phyloP scores from a whole-genome alignment of 2,888 invertebrate genomes.

The Drosophila bunnanda region DNA sequence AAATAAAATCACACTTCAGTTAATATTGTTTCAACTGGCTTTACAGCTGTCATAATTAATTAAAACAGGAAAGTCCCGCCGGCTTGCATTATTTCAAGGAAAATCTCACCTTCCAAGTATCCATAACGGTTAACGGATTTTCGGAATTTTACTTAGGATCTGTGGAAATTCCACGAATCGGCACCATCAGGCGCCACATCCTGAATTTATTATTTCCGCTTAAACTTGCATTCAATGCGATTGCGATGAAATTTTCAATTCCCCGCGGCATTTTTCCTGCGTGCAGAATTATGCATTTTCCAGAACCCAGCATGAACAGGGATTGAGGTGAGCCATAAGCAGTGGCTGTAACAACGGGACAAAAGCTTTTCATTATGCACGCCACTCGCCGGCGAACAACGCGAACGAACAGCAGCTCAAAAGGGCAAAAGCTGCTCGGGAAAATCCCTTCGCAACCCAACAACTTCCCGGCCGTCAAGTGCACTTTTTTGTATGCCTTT shows the following conservation, averaged over 20 bases:
- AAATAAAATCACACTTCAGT: background rate
- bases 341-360: conserved; percentile 34
- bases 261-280: background rate
- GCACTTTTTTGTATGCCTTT: conserved; percentile 69
- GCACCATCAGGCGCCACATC: background rate
- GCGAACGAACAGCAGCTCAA: conserved; percentile 45
- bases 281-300: conserved; percentile 27
- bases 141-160: background rate
- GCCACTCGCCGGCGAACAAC: conserved; percentile 34
- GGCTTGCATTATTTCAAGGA: background rate
- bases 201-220: background rate
- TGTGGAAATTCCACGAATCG: background rate
- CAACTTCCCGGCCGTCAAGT: conserved; percentile 58
- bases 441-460: conserved; percentile 43
- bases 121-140: background rate
- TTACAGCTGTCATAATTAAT: background rate
- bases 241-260: background rate
- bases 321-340: conserved; percentile 35
- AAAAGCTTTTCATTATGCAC: conserved; percentile 50
- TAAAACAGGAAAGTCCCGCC: background rate
- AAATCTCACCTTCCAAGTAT: too few species aligned
- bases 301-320: conserved; percentile 8
- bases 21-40: background rate
- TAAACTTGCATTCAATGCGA: background rate
- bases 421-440: conserved; percentile 44